A percentile compares a stretch with the other conserved stretches of the same genome.
These are phyloP conservation scores for Toxotes chatareus DNA, from an alignment of 2,113 vertebrate species.

Conservation along the genomic window DNA sequence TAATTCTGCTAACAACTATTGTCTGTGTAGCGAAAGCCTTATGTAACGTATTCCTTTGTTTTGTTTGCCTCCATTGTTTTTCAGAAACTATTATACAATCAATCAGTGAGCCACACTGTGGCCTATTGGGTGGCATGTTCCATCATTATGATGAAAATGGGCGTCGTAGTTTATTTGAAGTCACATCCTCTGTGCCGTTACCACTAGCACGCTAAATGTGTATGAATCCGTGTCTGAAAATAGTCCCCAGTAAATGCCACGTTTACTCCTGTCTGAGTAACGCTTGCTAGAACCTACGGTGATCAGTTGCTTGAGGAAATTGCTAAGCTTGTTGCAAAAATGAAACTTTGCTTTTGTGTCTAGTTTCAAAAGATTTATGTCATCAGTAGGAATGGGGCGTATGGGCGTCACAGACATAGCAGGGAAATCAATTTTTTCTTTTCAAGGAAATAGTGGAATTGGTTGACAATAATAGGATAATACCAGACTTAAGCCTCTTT, in stretches of 20 bases:
- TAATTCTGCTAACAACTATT: neutral
- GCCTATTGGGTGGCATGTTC: too few species aligned
- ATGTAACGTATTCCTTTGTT: neutral
- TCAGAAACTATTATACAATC: neutral
- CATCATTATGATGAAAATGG: neutral
- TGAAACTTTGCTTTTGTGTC: neutral
- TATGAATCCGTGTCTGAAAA: neutral
- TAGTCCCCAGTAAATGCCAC: neutral
- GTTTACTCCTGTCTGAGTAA: too few species aligned
- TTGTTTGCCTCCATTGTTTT: neutral
- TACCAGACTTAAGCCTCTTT: constrained; percentile 4
- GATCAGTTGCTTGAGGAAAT: neutral
- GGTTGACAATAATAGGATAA: neutral
- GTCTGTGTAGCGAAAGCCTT: neutral
- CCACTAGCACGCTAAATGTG: neutral
- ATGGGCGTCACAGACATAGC: neutral
- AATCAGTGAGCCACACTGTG: too few species aligned
- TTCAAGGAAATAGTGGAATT: constrained; percentile 4
- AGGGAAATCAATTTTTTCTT: constrained; percentile 24
- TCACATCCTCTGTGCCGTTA: neutral
- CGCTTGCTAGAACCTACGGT: too few species aligned
- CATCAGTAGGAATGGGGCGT: too few species aligned
- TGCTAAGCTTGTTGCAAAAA: neutral
- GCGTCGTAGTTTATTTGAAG: too few species aligned
- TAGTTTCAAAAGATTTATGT: neutral